Conservation (phyloP, 2,888 invertebrate species). For the Euplagia quadripunctaria region DNA sequence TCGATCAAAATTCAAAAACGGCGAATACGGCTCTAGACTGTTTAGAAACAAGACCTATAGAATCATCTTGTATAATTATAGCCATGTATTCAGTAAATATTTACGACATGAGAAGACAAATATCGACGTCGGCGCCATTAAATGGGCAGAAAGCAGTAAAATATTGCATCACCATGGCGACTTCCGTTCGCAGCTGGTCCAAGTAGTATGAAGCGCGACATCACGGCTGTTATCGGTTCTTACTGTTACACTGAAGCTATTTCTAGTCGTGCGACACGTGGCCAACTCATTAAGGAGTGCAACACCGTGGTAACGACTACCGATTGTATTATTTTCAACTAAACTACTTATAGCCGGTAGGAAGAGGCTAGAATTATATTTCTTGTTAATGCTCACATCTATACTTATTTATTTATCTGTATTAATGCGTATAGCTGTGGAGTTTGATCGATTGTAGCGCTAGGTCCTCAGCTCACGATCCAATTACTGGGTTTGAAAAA, state of each 20-base stretch:
- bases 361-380: not conserved
- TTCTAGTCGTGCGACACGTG: slow-evolving; percentile 20
- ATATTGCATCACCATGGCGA: slow-evolving; percentile 47
- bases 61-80: slow-evolving; percentile 2
- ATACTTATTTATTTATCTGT: too few relatives aligned
- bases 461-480: too few relatives aligned
- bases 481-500: too few relatives aligned
- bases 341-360: not conserved
- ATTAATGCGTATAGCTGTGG: too few relatives aligned
- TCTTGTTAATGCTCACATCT: too few relatives aligned
- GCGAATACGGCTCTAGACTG: too few relatives aligned
- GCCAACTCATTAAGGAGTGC: slow-evolving; percentile 21
- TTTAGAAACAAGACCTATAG: not conserved
- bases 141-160: slow-evolving; percentile 48
- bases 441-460: too few relatives aligned
- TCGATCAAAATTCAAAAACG: not conserved
- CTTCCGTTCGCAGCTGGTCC: slow-evolving; percentile 53
- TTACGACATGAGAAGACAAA: slow-evolving; percentile 39
- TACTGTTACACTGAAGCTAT: slow-evolving; percentile 28
- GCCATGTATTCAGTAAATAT: slow-evolving; percentile 20
- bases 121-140: slow-evolving; percentile 30
- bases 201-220: slow-evolving; percentile 33
- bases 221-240: slow-evolving; percentile 44
- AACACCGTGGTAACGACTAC: slow-evolving; percentile 20
- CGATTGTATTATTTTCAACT: slow-evolving; percentile 15